Base-by-base conservation (phyloP, 2,888 invertebrate species). In the Rotaria magnacalcarata region DNA sequence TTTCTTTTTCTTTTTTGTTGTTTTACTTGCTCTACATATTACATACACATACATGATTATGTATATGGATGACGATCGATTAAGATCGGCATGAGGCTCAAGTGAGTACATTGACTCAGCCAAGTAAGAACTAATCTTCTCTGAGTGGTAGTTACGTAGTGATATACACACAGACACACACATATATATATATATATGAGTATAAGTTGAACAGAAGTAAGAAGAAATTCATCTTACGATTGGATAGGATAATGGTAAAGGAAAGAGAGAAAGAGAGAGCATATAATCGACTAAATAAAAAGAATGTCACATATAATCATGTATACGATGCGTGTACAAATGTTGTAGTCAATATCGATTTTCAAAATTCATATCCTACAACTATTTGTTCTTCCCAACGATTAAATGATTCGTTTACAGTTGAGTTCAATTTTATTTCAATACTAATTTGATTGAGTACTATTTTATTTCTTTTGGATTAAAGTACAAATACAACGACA, bases 241-340 rank as follows among this genome's bases (percentile, higher is more conserved):
- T 3, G 21, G 21, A 16, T 5, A 67, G 21, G 34, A 67, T 24
- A 2, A 24, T 10, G 24, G 21, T 7, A 34, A 67, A 34, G 27
- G 27, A 67, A 34, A 19, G 34, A 41, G 41, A 34, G 67, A 67
- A 11, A 34, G 67, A 67, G 11, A 27, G 34, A 67, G 27, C 16
- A 41, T 67, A 67, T 19, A 67, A 67, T 34, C 67, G 67, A 67
- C 34, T 67, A 67, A 27, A 34, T 19, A 34, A 19, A 67, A 11
- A 67, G 67, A 67, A 67, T 67, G 67, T 67, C 67, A 67, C 67
- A 27, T 67, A 67, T 67, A 67, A 67, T 67, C 34, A 16, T 41
- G 67, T 67, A 67, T 67, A 19, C 67, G 67, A 67, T 67, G 67
- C 19, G 11, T 67, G 67, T 34, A 67, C 16, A 67, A 34, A 34